A percentile compares a stretch with the other conserved stretches of the same genome.
Conservation (phyloP, 2,888 invertebrate species). For the Drosophila meridionalis region DNA sequence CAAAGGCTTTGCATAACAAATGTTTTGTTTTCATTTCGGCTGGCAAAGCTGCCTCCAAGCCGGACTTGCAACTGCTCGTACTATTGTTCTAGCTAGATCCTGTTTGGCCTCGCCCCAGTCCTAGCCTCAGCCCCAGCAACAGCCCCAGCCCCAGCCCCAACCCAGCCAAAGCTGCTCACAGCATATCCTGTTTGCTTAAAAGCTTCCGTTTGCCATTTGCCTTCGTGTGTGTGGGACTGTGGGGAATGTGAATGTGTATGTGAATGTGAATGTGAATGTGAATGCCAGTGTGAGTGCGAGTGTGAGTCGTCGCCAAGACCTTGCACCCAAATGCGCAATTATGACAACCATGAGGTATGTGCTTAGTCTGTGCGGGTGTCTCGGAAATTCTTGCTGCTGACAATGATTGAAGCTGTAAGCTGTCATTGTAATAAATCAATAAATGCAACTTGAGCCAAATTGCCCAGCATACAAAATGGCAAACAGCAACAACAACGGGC, state of each 20-base stretch:
- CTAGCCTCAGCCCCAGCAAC: not conserved
- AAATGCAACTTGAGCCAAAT: slow-evolving; percentile 70
- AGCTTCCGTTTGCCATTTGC: slow-evolving; percentile 67
- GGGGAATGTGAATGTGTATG: slow-evolving; percentile 8
- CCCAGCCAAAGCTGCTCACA: slow-evolving; percentile 64
- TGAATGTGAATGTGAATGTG: not conserved
- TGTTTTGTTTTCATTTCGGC: slow-evolving; percentile 69
- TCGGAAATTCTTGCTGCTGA: slow-evolving; percentile 29
- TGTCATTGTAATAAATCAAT: slow-evolving; percentile 70
- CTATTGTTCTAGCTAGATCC: slow-evolving; percentile 51
- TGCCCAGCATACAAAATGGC: slow-evolving; percentile 45
- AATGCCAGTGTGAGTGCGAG: not conserved
- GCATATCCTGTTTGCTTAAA: slow-evolving; percentile 79
- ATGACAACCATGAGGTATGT: slow-evolving; percentile 47
- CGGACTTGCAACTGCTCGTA: slow-evolving; percentile 50
- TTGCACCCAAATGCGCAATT: slow-evolving; percentile 75
- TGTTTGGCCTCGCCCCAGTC: slow-evolving; percentile 21
- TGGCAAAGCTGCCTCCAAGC: slow-evolving; percentile 22
- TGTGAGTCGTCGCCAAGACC: slow-evolving; percentile 44
- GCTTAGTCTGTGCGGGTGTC: slow-evolving; percentile 24
- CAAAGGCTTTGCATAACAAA: slow-evolving; percentile 79
- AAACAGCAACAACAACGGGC: slow-evolving; percentile 53
- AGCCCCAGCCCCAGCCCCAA: not conserved
- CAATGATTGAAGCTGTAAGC: slow-evolving; percentile 64
- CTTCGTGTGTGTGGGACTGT: slow-evolving; percentile 12